Base-by-base conservation (phyloP, 2,888 invertebrate genomes). In the Agriopis marginaria region DNA sequence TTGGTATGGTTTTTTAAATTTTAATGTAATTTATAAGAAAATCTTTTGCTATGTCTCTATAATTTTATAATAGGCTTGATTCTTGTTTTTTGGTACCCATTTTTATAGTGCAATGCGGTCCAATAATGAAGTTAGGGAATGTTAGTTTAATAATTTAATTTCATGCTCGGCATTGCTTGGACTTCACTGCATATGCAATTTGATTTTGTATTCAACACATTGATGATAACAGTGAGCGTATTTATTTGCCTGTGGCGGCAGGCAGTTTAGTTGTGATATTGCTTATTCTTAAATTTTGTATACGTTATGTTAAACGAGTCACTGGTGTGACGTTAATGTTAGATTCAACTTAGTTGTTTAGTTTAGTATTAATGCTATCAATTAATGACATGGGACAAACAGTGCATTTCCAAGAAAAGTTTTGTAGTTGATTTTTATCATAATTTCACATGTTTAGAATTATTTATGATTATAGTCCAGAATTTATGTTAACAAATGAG, bases 251-350 rank as follows among this genome's bases (percentile, higher is more conserved):
- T 89, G 88, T 59, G 66, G 71, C 58, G 60, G 77, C 88, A 83
- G 92, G 89, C 79, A 80, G 84, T 92, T 93, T 90, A 92, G 93
- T 94, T 94, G 94, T 94, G 94, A 94, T 94, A 94, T 93, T 89
- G 91, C 85, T 86, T 91, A 91, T 90, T 89, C 81, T 91, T 85
- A 91, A 89, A 84, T 86, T 90, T 91, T 88, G 93, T 94, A 94
- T 94, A 94, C 93, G 93, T 93, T 91, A 90, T 86, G 89, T 91
- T 91, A 88, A 70, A 88, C 74, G 71, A 83, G 93, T 93, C 92
- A 87, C 85, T 70, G 63, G 64, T 75, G 89, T 92, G 93, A 93
- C 92, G 86, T 89, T 91, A 93, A 92, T 92, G 64, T 89, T 90
- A 89, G 86, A 85, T 83, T 85, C 87, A 83, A 86, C 86, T 86